These are phyloP conservation scores for Scomberomorus guttatus DNA, from an alignment of 2,797 vertebrate species.

Conservation along the genomic window DNA sequence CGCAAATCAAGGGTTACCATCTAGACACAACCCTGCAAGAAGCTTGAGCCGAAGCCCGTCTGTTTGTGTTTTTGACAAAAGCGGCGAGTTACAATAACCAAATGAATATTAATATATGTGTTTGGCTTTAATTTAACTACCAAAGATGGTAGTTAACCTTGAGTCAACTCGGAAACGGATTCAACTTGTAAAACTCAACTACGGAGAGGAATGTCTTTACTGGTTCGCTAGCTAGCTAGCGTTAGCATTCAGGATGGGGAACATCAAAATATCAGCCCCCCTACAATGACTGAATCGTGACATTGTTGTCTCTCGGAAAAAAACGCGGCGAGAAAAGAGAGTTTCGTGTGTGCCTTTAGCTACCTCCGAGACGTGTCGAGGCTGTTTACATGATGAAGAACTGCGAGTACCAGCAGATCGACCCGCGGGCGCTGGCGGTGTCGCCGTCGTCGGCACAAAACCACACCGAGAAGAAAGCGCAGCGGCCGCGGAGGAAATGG, in stretches of 20 bases:
- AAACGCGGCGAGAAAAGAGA: slow-evolving; percentile 9
- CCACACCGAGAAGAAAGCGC: slow-evolving; percentile 66
- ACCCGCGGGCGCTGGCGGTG: slow-evolving; percentile 85
- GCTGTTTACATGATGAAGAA: slow-evolving; percentile 88
- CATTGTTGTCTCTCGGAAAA: slow-evolving; percentile 12
- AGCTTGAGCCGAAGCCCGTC: slow-evolving; percentile 4
- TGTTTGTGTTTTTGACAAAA: neutral
- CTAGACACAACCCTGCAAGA: neutral
- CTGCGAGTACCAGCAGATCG: slow-evolving; percentile 96
- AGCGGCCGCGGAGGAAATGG: slow-evolving; percentile 89
- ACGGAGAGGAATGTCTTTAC: slow-evolving; percentile 45
- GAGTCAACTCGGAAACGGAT: slow-evolving; percentile 17
- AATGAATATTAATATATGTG: neutral
- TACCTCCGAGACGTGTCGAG: slow-evolving; percentile 43
- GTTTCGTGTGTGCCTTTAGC: slow-evolving; percentile 54
- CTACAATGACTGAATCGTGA: slow-evolving; percentile 42
- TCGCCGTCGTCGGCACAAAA: slow-evolving; percentile 69
- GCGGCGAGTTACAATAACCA: neutral
- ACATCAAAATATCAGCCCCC: neutral
- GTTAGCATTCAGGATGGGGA: slow-evolving; percentile 66
- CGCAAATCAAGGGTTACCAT: no score
- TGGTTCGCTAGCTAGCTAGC: slow-evolving; percentile 51
- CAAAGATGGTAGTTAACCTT: slow-evolving; percentile 56
- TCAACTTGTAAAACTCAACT: slow-evolving; percentile 30
- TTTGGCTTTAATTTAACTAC: slow-evolving; percentile 21